These are phyloP conservation scores for Podilymbus podiceps DNA, from an alignment of 2,113 vertebrate genomes.

Conservation along the genomic window DNA sequence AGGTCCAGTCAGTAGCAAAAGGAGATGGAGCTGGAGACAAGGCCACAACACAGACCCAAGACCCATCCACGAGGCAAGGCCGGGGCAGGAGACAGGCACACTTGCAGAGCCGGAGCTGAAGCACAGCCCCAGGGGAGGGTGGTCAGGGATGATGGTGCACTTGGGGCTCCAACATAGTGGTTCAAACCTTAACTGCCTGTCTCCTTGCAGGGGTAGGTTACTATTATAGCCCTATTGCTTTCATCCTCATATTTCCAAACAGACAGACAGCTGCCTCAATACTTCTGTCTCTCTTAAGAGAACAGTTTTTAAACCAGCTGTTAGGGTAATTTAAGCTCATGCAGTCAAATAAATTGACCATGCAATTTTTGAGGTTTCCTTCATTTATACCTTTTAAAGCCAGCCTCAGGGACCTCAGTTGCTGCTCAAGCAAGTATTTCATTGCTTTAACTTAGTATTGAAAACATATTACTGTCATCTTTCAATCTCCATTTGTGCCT, in stretches of 20 bases:
- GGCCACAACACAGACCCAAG: not conserved
- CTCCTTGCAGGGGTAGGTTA: not conserved
- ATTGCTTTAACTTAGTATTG: not conserved
- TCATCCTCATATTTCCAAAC: not conserved
- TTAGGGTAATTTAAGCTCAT: conserved; percentile 33
- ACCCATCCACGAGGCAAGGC: not conserved
- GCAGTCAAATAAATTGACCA: conserved; percentile 46
- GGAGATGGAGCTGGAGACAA: not conserved
- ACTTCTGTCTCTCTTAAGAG: not conserved
- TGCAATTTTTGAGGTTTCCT: conserved; percentile 41
- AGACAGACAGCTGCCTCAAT: conserved; percentile 41
- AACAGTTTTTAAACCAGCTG: conserved; percentile 36
- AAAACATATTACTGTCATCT: conserved; percentile 21
- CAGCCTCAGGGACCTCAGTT: not conserved
- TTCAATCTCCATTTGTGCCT: not conserved
- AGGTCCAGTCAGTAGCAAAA: not conserved
- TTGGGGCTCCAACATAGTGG: accelerated
- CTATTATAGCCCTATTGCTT: conserved; percentile 23
- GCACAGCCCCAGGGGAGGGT: not conserved
- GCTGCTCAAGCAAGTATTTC: not conserved
- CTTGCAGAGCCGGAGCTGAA: not conserved
- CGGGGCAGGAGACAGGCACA: not conserved
- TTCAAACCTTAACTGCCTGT: not conserved
- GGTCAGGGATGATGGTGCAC: accelerated
- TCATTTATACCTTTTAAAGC: conserved; percentile 44